Conservation (phyloP, 2,888 invertebrate genomes). For the Enoplolaimus lenunculus region DNA sequence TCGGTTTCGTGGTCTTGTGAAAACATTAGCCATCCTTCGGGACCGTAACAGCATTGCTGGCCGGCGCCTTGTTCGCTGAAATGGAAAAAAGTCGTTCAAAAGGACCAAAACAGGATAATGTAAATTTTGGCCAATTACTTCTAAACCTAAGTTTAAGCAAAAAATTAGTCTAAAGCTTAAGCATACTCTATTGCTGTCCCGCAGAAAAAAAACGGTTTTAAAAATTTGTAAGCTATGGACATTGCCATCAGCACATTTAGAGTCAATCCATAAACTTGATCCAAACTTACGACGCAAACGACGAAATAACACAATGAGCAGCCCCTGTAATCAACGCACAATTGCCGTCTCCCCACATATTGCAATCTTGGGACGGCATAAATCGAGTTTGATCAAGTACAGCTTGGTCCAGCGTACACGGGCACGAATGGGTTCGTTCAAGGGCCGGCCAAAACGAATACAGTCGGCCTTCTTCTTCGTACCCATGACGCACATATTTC, state of each 20-base stretch:
- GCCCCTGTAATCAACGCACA: constrained; percentile 74
- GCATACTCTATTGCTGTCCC: no score
- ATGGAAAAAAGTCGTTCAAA: no score
- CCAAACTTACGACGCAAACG: constrained; percentile 75
- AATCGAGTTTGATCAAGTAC: constrained; percentile 76
- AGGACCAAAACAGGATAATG: no score
- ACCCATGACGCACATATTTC: constrained; percentile 74
- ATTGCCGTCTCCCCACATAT: constrained; percentile 64
- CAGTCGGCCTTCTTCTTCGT: constrained; percentile 28
- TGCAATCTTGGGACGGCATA: constrained; percentile 71
- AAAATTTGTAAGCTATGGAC: no score
- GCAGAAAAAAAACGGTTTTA: no score
- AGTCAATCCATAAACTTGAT: no score
- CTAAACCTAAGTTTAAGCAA: no score
- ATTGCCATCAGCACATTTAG: no score
- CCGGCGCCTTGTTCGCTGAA: constrained; percentile 47
- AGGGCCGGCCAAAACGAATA: constrained; percentile 31
- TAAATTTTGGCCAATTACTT: no score
- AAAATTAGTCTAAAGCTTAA: no score
- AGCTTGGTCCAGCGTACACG: constrained; percentile 77
- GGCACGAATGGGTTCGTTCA: constrained; percentile 50
- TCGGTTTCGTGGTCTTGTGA: constrained; percentile 69
- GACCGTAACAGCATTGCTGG: constrained; percentile 91
- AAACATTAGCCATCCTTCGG: constrained; percentile 71
- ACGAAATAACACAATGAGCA: constrained; percentile 75